Conservation (phyloP, 2,797 vertebrate genomes). For the Gila robusta region DNA sequence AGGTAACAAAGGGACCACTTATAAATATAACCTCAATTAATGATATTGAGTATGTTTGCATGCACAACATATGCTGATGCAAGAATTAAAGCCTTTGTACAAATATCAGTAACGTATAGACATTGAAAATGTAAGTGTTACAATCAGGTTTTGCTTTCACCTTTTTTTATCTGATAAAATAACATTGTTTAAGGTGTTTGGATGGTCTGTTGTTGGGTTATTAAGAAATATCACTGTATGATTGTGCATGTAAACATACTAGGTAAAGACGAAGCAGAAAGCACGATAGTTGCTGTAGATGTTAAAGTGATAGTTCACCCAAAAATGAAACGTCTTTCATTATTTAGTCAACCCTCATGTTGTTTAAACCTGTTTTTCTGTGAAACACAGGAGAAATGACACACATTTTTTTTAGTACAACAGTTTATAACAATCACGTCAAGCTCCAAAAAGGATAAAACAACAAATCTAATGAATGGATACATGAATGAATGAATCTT, state of each 20-base stretch:
- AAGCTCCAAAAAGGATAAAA: neutral
- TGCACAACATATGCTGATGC: neutral
- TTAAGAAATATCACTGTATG: neutral
- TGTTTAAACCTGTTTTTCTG: neutral
- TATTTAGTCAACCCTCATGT: neutral
- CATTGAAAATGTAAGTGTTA: neutral
- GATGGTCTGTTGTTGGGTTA: neutral
- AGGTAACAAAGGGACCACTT: conserved; percentile 4
- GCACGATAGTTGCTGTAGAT: neutral
- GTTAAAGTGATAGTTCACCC: neutral
- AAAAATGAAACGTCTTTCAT: neutral
- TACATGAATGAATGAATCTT: neutral
- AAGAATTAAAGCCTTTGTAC: neutral
- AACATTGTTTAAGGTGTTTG: conserved; percentile 10
- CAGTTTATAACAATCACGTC: neutral
- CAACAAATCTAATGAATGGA: neutral
- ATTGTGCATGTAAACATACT: conserved; percentile 18
- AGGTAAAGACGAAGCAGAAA: neutral
- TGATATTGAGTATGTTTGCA: neutral
- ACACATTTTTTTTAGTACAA: neutral
- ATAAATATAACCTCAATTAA: neutral
- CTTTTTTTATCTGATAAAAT: neutral
- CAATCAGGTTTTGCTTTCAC: neutral
- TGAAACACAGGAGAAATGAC: neutral
- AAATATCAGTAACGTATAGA: neutral